Evolutionary conservation across 1,140 invertebrate species (phyloP).

Genomic region (Drosophila pseudoobscura): DNA sequence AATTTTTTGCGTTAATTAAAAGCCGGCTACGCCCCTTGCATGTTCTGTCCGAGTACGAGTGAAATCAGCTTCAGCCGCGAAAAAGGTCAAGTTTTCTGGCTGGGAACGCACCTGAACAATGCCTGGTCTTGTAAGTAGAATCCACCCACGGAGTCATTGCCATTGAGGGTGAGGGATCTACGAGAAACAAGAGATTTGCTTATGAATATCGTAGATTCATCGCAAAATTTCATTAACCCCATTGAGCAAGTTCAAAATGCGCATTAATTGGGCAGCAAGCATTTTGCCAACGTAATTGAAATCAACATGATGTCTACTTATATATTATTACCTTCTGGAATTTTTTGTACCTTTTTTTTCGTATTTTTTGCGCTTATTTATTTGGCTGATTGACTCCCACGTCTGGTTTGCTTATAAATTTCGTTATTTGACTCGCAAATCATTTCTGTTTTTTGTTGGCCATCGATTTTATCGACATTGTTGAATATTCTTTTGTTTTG

Average conservation of each 20-base stretch:
- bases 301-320: conserved; percentile 78
- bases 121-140: conserved; percentile 33
- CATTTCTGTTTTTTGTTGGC: conserved; percentile 51
- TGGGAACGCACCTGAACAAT: conserved; percentile 52
- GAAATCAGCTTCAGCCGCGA: conserved; percentile 22
- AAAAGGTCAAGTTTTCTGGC: conserved; percentile 66
- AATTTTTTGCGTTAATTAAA: conserved; percentile 57
- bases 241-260: conserved; percentile 38
- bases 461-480: conserved; percentile 55
- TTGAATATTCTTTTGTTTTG: conserved; percentile 73
- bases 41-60: conserved; percentile 21
- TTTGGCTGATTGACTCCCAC: conserved; percentile 70
- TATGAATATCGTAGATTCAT: conserved; percentile 30
- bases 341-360: conserved; percentile 31
- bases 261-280: conserved; percentile 27
- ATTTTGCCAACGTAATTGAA: conserved; percentile 72
- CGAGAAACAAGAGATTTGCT: conserved; percentile 13
- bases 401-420: conserved; percentile 58
- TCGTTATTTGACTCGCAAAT: conserved; percentile 61
- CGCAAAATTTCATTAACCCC: conserved; percentile 72
- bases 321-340: conserved; percentile 43
- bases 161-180: conserved; percentile 17
- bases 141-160: conserved; percentile 30
- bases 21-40: conserved; percentile 44
- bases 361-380: conserved; percentile 28